Evolutionary conservation across 2,888 invertebrate species (phyloP), one percentile per base, ranked within the genome.

Genomic region (Acrobasis suavella): DNA sequence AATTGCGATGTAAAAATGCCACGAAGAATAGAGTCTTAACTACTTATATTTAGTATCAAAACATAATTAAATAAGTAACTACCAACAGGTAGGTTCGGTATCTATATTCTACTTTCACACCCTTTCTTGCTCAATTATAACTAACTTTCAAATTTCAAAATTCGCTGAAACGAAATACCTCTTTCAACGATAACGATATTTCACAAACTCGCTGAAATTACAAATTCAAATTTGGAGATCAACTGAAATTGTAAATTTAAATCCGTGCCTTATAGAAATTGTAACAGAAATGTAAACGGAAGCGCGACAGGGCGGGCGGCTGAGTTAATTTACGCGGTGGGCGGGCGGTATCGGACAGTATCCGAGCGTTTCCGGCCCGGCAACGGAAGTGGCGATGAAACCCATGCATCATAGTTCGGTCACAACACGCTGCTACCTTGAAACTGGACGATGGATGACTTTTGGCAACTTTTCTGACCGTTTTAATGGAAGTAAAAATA

Each of bases 401-500:
- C 77, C 81, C 83, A 85, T 89, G 82, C 86, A 89, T 89, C 89
- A 89, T 82, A 78, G 77, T 85, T 86, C 80, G 87, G 85, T 82
- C 79, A 75, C 80, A 77, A 77, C 79, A 81, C 81, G 80, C 74
- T 80, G 72, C 75, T 77, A 77, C 81, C 83, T 82, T 82, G 83
- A 80, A 82, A 78, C 75, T 65, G 63, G 37, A 39, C 58, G 32
- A 62, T 58, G 72, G 61, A 50, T 64, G 65, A 68, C 70, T 66
- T 64, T 60, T 63, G 59, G 22, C 9, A n/a, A 51, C 60, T 39
- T 51, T 60, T 51, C 16, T 12, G 16, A 39, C 17, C 15, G 38
- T 52, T 52, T 52, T 15, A 5, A 10, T 17, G 16, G 50, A 17
- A 10, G 6, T 15, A n/a, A n/a, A n/a, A n/a, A n/a, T n/a, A n/a